Evolutionary conservation across 2,113 vertebrate species (phyloP), one percentile per base, ranked within the genome.

Genomic region (Donacobius atricapilla): DNA sequence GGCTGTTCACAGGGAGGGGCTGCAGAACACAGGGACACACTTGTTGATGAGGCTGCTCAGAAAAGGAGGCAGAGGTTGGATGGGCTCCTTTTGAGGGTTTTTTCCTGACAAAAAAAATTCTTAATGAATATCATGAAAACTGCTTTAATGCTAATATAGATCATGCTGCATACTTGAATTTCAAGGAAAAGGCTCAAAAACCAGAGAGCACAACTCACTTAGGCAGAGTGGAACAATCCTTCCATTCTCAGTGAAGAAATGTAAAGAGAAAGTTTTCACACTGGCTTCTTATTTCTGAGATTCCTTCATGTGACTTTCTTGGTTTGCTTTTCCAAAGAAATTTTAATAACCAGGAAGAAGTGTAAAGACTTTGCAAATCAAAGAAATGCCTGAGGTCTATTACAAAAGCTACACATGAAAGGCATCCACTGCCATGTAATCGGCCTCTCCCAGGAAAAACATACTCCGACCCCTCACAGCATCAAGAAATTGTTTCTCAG

Each of bases 401-500:
- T 73, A 70, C 39, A n/a, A 61, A 87, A 23, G 20, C n/a, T 24
- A 35, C 13, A 58, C 0, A 80, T 0, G 0, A 15, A 35, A 79
- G 23, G 35, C 63, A 90, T 33, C 31, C 82, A 60, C 6, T 70
- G 47, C 33, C 9, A 1, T 0, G 4, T 33, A 45, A 78, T 0
- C 10, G 40, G 42, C 31, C 13, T 83, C 30, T 28, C 39, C 57
- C 0, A 42, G 10, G 15, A 56, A 76, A 85, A 53, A 14, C 22
- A 33, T 6, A 17, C 23, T 76, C 66, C 89, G 58, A 28, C 20
- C 8, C 22, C 37, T 65, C 11, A 8, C 1, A 31, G 10, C 15
- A 14, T 13, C 50, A 53, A 25, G 33, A 30, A 31, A 54, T 60
- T 24, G 37, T 37, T 71, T 76, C 16, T 57, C 25, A 42, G 16